phyloP scores from a whole-genome alignment of 1,140 invertebrate species.

The Drosophila nikananu region DNA sequence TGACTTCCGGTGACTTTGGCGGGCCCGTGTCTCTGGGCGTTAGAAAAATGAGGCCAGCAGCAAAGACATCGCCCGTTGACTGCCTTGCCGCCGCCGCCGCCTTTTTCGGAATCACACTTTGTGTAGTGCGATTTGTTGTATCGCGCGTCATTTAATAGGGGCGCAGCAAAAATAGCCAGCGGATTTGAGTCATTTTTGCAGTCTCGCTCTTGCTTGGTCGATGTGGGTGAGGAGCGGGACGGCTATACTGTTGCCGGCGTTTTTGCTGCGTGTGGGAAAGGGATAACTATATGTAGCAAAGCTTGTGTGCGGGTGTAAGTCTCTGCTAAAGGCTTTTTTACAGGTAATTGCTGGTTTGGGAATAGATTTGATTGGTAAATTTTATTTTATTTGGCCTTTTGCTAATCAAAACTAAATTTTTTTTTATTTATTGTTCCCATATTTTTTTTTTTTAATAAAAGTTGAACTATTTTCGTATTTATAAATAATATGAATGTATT shows the following conservation, averaged over 20 bases:
- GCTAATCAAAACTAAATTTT: too few relatives aligned
- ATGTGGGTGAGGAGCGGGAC: slow-evolving; percentile 22
- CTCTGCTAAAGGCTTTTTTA: slow-evolving; percentile 18
- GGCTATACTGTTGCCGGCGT: slow-evolving; percentile 9
- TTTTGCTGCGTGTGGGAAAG: slow-evolving; percentile 3
- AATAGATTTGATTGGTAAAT: background rate
- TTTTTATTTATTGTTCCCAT: too few relatives aligned
- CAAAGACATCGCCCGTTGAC: slow-evolving; percentile 37
- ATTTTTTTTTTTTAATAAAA: too few relatives aligned
- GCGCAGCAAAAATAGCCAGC: slow-evolving; percentile 49
- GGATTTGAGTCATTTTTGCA: slow-evolving; percentile 41
- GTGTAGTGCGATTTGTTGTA: slow-evolving; percentile 81
- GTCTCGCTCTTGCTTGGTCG: slow-evolving; percentile 2
- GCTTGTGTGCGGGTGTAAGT: slow-evolving; percentile 13
- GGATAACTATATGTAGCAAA: background rate
- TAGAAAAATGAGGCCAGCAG: slow-evolving; percentile 60
- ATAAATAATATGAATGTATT: too few relatives aligned
- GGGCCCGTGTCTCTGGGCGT: slow-evolving; percentile 20
- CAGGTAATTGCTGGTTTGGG: background rate
- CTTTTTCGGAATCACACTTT: slow-evolving; percentile 60
- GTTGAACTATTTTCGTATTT: too few relatives aligned
- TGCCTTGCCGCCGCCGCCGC: slow-evolving; percentile 23
- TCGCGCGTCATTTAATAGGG: slow-evolving; percentile 79
- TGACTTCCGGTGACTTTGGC: slow-evolving; percentile 8
- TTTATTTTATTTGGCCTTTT: background rate